Evolutionary conservation across 2,888 invertebrate species (phyloP), one percentile per base, ranked within the genome.

Genomic region (Prosapia bicincta): DNA sequence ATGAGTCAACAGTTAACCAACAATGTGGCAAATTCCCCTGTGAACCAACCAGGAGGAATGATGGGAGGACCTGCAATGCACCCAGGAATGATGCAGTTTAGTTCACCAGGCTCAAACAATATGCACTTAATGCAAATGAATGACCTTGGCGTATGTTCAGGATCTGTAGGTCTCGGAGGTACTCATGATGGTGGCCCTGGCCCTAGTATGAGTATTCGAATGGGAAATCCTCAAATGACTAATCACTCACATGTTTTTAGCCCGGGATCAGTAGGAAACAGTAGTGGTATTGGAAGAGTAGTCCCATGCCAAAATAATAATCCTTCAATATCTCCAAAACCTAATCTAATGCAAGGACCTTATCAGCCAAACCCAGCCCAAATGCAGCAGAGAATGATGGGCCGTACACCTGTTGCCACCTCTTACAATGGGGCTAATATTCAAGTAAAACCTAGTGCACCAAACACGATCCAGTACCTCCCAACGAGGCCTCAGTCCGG

Each of bases 391-490:
- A 13, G 85, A 84, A 10, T 84, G 9, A 83, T 82, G 9, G 84
- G 84, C 72, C 84, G 84, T 68, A 83, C 83, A 0, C 82, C 83
- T 23, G 85, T 85, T 9, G 85, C 85, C 1, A 89, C 87, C 83
- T 88, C 89, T 1, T 91, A 91, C 83, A 91, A 92, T 82, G 91
- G 92, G 80, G 90, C 93, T 68, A 97, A 95, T 85, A 93, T 96
- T 66, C 85, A 85, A 78, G 97, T 98, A 26, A 98, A 98, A 86
- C 94, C 98, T 10, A 97, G 95, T 85, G 97, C 98, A 13, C 98
- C 98, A 0, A 98, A 98, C 86, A 98, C 98, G 43, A 98, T 98
- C 84, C 98, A 98, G 88, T 98, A 98, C 88, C 90, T 98, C 85
- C 98, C 98, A 25, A 95, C 97, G 72, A 90, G 97, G 86, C 95